phyloP scores from a whole-genome alignment of 1,140 invertebrate genomes.

The Lordiphosa clarofinis region DNA sequence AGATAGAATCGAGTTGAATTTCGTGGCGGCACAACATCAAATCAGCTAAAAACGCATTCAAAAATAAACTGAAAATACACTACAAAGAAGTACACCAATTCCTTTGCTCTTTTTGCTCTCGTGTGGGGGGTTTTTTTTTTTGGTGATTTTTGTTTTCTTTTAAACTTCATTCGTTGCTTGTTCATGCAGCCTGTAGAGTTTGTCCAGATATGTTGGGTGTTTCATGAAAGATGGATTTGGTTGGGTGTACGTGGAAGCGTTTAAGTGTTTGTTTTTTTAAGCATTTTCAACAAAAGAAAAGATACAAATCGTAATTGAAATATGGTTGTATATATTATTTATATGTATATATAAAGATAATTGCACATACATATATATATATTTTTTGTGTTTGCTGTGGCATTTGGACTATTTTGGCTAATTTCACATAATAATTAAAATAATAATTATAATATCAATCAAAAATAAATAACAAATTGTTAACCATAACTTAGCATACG shows the following conservation, averaged over 20 bases:
- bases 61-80: slow-evolving; percentile 9
- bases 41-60: slow-evolving; percentile 50
- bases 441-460: slow-evolving; percentile 36
- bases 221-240: slow-evolving; percentile 30
- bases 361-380: slow-evolving; percentile 17
- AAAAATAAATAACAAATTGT: slow-evolving; percentile 20
- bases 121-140: slow-evolving; percentile 2
- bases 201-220: slow-evolving; percentile 4
- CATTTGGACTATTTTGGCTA: slow-evolving; percentile 29
- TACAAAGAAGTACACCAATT: slow-evolving; percentile 28
- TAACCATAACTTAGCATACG: background rate
- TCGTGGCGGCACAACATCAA: slow-evolving; percentile 49
- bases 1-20: slow-evolving; percentile 22
- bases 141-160: slow-evolving; percentile 16
- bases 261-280: slow-evolving; percentile 30
- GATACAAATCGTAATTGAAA: slow-evolving; percentile 60
- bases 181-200: slow-evolving; percentile 56
- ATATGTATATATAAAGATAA: slow-evolving; percentile 23
- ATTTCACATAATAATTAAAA: background rate
- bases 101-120: slow-evolving; percentile 4
- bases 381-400: slow-evolving; percentile 35
- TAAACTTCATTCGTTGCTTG: slow-evolving; percentile 67
- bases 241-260: slow-evolving; percentile 42
- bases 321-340: slow-evolving; percentile 37
- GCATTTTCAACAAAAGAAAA: slow-evolving; percentile 47